A percentile compares a stretch with the other conserved stretches of the same genome.
These are phyloP conservation scores for Coregonus suidteri DNA, from an alignment of 2,797 vertebrate species.

Conservation along the genomic window DNA sequence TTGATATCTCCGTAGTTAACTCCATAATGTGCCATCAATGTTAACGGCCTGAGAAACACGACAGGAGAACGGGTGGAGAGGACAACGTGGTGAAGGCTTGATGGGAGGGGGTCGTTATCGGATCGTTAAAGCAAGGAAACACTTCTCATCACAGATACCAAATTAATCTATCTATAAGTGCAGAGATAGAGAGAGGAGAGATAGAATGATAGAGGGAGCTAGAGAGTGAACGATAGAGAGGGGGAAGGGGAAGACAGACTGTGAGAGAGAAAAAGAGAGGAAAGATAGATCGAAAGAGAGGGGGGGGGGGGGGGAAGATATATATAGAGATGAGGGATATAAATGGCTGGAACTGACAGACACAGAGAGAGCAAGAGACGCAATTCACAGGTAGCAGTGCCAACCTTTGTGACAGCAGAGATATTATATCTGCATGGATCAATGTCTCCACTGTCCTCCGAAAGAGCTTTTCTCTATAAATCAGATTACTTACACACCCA, in stretches of 20 bases:
- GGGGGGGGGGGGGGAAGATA: not conserved
- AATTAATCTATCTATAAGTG: not conserved
- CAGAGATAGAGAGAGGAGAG: not conserved
- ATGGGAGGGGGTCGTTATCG: not conserved
- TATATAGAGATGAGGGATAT: slow-evolving; percentile 17
- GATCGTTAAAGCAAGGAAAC: not conserved
- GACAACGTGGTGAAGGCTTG: not conserved
- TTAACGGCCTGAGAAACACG: not conserved
- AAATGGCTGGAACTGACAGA: slow-evolving; percentile 39
- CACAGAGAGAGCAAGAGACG: slow-evolving; percentile 28
- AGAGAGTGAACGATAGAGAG: not conserved
- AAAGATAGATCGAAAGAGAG: not conserved
- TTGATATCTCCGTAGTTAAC: slow-evolving; percentile 55
- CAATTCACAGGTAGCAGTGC: slow-evolving; percentile 62
- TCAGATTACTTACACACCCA: slow-evolving; percentile 36
- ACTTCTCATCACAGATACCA: not conserved
- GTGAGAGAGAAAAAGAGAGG: not conserved
- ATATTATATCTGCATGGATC: slow-evolving; percentile 73
- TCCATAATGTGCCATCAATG: not conserved
- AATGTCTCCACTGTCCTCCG: slow-evolving; percentile 63
- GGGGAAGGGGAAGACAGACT: not conserved
- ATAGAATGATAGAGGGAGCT: not conserved
- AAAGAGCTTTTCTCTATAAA: slow-evolving; percentile 61
- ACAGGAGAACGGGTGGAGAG: not conserved
- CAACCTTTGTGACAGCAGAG: slow-evolving; percentile 61